These are phyloP conservation scores for Machimus atricapillus DNA, from an alignment of 2,888 invertebrate species.

Conservation along the genomic window DNA sequence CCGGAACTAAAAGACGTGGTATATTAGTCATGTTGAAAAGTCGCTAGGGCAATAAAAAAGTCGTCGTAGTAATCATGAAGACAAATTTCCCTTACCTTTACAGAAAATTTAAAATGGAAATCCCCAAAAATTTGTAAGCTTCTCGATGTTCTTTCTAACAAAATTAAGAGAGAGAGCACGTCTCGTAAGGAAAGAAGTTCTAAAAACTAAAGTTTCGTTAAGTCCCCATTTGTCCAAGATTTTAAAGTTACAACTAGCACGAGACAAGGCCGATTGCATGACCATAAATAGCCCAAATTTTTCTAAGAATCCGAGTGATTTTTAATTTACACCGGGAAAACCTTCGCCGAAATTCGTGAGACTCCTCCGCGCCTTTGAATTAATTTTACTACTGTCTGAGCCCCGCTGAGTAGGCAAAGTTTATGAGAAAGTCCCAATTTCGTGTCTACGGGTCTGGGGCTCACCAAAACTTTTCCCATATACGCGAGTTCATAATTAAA, in stretches of 20 bases:
- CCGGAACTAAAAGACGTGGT: too few species aligned
- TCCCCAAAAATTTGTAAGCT: not conserved
- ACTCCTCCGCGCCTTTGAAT: not conserved
- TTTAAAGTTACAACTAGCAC: not conserved
- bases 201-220: not conserved
- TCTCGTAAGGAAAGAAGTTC: not conserved
- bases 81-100: not conserved
- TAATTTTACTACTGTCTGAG: not conserved
- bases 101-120: not conserved
- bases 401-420: not conserved
- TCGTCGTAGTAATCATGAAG: not conserved
- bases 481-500: constrained; percentile 7
- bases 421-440: not conserved
- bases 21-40: not conserved
- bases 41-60: not conserved
- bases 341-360: not conserved
- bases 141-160: not conserved
- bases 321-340: not conserved
- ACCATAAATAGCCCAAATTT: not conserved
- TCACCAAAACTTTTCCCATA: constrained; percentile 7
- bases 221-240: not conserved
- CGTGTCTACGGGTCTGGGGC: not conserved
- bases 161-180: not conserved
- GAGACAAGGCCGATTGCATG: not conserved
- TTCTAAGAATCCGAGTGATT: not conserved